phyloP scores from a whole-genome alignment of 2,797 vertebrate genomes.

The Muraenolepis orangiensis region DNA sequence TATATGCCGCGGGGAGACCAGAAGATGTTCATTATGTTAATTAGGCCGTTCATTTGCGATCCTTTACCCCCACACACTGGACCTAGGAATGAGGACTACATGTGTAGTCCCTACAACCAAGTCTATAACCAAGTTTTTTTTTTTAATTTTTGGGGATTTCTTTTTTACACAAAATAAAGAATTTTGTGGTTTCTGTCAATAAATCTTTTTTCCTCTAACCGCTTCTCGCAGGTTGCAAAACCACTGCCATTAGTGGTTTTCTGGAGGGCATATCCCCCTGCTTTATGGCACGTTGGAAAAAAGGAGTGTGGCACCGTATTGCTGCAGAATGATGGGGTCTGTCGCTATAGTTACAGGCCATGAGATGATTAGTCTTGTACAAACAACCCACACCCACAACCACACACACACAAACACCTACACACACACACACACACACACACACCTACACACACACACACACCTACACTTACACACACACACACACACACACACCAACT shows the following conservation, averaged over 20 bases:
- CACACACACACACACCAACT: background rate
- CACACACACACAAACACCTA: background rate
- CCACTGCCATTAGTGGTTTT: constrained; percentile 76
- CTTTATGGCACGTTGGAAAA: constrained; percentile 71
- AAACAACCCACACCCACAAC: constrained; percentile 54
- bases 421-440: background rate
- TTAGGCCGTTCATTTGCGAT: constrained; percentile 24
- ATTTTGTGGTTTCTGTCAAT: constrained; percentile 71
- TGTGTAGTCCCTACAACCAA: constrained; percentile 45
- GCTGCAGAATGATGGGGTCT: constrained; percentile 63
- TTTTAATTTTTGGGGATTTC: constrained; percentile 57
- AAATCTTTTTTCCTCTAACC: constrained; percentile 71
- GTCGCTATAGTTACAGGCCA: constrained; percentile 65
- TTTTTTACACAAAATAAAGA: constrained; percentile 65
- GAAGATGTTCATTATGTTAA: constrained; percentile 26
- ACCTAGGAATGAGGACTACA: constrained; percentile 29
- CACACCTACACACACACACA: background rate
- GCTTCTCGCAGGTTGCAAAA: constrained; percentile 74
- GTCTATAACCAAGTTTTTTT: constrained; percentile 44
- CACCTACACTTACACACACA: background rate
- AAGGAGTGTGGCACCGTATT: constrained; percentile 61
- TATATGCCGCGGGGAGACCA: constrained; percentile 45
- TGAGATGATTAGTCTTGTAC: constrained; percentile 62
- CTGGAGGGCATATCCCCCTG: constrained; percentile 66
- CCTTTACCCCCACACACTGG: constrained; percentile 37